Evolutionary conservation across 64 coral and sea anemone species (phyloP).

Genomic region (Acropora yongei): DNA sequence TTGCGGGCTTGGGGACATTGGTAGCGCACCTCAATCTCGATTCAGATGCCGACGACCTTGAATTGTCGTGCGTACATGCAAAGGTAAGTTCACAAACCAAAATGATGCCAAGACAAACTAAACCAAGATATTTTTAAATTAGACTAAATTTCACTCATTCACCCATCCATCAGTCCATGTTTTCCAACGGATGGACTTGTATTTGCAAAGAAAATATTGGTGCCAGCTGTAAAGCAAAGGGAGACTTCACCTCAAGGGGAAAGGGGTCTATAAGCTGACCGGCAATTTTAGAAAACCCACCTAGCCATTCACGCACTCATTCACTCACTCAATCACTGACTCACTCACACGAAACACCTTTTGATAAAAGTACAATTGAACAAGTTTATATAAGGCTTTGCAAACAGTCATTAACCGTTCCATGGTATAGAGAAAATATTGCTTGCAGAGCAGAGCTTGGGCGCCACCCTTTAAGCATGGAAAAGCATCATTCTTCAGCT

Average conservation of each 20-base stretch:
- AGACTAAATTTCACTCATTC: conserved; percentile 20
- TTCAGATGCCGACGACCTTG: conserved; percentile 22
- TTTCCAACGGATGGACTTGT: background rate
- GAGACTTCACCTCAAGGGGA: background rate
- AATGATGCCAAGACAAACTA: background rate
- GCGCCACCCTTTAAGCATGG: too few relatives aligned
- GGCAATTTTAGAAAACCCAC: too few relatives aligned
- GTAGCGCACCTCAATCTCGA: background rate
- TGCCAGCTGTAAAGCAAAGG: background rate
- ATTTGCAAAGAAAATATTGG: background rate
- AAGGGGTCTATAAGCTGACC: too few relatives aligned
- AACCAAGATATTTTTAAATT: conserved; percentile 10
- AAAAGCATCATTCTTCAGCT: too few relatives aligned
- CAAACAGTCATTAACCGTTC: too few relatives aligned
- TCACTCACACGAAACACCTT: background rate
- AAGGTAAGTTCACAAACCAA: background rate
- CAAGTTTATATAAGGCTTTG: conserved; percentile 4
- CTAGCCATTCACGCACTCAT: too few relatives aligned
- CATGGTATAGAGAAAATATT: too few relatives aligned
- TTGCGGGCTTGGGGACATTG: conserved; percentile 2
- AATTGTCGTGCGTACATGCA: conserved; percentile 7
- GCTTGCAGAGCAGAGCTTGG: too few relatives aligned
- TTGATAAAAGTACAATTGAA: conserved; percentile 14
- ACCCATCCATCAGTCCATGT: background rate
- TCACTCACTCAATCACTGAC: too few relatives aligned